A percentile compares a stretch with the other conserved stretches of the same genome.
Evolutionary conservation across 2,113 vertebrate genomes (phyloP).

Genomic region (Parus major): DNA sequence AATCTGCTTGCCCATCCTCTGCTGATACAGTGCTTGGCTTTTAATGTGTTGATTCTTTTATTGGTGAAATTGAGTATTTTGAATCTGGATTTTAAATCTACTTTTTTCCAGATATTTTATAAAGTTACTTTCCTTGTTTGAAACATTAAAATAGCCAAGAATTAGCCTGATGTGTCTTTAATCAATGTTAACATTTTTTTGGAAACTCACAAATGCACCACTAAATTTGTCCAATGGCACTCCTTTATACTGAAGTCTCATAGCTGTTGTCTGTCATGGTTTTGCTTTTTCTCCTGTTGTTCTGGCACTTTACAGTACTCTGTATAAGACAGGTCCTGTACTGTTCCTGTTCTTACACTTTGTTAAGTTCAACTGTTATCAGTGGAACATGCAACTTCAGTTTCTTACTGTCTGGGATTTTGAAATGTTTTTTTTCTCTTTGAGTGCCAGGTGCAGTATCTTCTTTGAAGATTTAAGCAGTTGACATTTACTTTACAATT

Average conservation of each 20-base stretch:
- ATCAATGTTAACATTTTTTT: neutral
- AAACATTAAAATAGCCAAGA: neutral
- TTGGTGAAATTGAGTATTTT: neutral
- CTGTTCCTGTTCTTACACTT: neutral
- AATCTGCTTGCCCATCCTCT: neutral
- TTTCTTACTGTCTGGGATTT: neutral
- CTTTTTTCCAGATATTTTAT: neutral
- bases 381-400: neutral
- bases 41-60: neutral
- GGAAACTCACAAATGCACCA: neutral
- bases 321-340: neutral
- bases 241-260: neutral
- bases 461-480: neutral
- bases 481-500: neutral
- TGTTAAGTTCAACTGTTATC: neutral
- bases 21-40: neutral
- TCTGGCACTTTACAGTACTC: neutral
- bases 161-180: neutral
- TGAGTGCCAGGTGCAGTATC: neutral
- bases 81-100: neutral
- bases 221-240: neutral
- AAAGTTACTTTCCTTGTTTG: neutral
- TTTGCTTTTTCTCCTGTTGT: neutral
- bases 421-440: neutral
- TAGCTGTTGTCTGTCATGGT: neutral